Conservation (phyloP, 2,888 invertebrate species). For the Dromius quadrimaculatus region DNA sequence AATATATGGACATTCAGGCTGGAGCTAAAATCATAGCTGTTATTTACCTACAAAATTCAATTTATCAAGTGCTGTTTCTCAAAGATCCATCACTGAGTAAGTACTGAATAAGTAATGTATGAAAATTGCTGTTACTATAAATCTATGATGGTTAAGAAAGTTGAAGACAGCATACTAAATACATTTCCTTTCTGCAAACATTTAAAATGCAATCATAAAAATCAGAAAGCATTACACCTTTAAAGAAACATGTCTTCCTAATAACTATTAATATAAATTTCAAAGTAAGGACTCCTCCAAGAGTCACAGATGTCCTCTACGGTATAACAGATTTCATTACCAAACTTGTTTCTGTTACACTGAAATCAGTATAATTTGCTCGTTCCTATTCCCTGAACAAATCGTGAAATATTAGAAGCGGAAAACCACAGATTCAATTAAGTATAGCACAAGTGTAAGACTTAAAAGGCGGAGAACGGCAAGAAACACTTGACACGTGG, state of each 20-base stretch:
- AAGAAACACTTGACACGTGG: constrained; percentile 27
- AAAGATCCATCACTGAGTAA: not conserved
- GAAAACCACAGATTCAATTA: constrained; percentile 17
- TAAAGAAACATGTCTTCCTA: constrained; percentile 9
- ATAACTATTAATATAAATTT: constrained; percentile 25
- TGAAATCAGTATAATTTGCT: constrained; percentile 23
- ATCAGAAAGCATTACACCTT: constrained; percentile 4
- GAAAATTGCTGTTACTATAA: not conserved
- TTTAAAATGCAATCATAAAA: constrained; percentile 22
- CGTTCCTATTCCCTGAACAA: constrained; percentile 20
- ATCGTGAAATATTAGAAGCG: constrained; percentile 38
- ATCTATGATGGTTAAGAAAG: not conserved
- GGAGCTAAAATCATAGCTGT: too few relatives aligned
- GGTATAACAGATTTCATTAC: constrained; percentile 10
- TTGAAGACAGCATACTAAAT: not conserved
- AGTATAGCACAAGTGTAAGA: constrained; percentile 28
- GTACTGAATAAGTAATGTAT: not conserved
- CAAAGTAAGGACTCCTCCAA: constrained; percentile 21
- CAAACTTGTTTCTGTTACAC: constrained; percentile 32
- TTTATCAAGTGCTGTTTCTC: too few relatives aligned
- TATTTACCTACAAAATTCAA: too few relatives aligned
- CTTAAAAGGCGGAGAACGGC: constrained; percentile 32
- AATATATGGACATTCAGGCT: too few relatives aligned
- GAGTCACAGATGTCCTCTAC: not conserved
- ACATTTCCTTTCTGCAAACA: constrained; percentile 5